Conservation (phyloP, 2,797 vertebrate species). For the Glossophaga mutica region DNA sequence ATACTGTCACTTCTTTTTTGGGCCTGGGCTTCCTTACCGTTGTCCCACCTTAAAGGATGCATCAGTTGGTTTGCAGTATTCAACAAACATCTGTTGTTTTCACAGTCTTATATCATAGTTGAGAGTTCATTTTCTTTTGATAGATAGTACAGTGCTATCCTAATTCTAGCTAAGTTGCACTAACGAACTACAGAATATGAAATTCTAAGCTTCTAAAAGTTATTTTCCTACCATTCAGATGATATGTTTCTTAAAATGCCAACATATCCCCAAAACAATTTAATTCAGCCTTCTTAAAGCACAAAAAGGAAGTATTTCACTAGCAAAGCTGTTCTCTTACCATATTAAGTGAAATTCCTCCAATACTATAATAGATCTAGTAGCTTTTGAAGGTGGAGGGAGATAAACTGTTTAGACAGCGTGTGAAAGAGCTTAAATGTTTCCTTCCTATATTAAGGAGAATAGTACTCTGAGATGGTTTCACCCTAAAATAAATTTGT, state of each 20-base stretch:
- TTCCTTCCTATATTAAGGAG: slow-evolving; percentile 43
- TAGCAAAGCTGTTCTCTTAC: slow-evolving; percentile 36
- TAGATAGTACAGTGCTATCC: not conserved
- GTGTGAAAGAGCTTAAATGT: slow-evolving; percentile 36
- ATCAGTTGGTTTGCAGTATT: slow-evolving; percentile 25
- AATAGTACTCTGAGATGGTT: not conserved
- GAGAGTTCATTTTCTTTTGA: slow-evolving; percentile 48
- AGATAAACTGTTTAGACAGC: slow-evolving; percentile 41
- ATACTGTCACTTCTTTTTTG: not conserved
- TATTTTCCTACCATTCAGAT: slow-evolving; percentile 49
- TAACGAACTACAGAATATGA: slow-evolving; percentile 27
- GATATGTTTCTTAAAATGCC: slow-evolving; percentile 44
- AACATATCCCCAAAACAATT: slow-evolving; percentile 23
- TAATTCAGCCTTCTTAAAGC: slow-evolving; percentile 46
- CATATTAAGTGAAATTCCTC: slow-evolving; percentile 56
- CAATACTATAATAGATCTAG: slow-evolving; percentile 9
- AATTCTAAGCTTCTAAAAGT: slow-evolving; percentile 51
- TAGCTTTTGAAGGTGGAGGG: slow-evolving; percentile 34
- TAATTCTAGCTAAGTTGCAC: slow-evolving; percentile 11
- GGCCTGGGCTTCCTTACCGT: not conserved
- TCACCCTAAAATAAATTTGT: slow-evolving; percentile 46
- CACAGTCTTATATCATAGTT: not conserved
- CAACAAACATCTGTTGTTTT: not conserved
- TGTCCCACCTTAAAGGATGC: not conserved
- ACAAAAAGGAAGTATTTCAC: slow-evolving; percentile 24